Evolutionary conservation across 1,140 invertebrate genomes (phyloP).

Genomic region (Pomacea maculata): DNA sequence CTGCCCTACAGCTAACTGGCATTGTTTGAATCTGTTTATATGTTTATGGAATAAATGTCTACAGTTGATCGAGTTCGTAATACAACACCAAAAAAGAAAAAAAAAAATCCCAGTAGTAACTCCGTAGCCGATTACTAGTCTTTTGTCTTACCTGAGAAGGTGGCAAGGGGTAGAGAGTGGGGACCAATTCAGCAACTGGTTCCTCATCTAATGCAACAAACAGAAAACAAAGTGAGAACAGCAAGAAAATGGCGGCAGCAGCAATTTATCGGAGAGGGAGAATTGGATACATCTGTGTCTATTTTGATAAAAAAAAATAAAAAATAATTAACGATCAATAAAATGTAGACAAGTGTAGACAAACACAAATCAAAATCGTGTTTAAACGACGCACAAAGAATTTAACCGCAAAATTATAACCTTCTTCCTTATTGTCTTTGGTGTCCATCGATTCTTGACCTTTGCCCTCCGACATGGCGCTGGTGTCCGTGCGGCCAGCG

Average conservation of each 20-base stretch:
- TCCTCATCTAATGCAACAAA: constrained; percentile 22
- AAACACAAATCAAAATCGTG: no score
- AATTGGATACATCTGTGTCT: no score
- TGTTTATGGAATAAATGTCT: no score
- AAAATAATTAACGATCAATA: neutral
- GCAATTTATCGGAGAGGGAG: no score
- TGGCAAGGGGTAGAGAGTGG: constrained; percentile 78
- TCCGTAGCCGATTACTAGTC: no score
- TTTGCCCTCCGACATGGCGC: constrained; percentile 37
- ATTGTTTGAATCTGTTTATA: no score
- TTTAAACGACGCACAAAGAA: neutral
- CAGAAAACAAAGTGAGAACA: neutral
- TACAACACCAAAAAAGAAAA: no score
- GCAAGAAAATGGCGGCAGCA: no score
- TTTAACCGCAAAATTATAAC: neutral
- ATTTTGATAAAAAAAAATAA: neutral
- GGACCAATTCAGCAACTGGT: constrained; percentile 64
- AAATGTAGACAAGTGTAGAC: neutral
- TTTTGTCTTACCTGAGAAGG: constrained; percentile 36
- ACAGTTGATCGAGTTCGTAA: no score
- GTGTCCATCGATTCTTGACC: neutral
- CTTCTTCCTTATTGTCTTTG: neutral
- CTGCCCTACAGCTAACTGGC: neutral
- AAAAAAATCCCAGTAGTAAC: no score
- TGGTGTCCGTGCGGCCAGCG: constrained; percentile 49